These are phyloP conservation scores for Upupa epops DNA, from an alignment of 2,113 vertebrate genomes.

Conservation along the genomic window DNA sequence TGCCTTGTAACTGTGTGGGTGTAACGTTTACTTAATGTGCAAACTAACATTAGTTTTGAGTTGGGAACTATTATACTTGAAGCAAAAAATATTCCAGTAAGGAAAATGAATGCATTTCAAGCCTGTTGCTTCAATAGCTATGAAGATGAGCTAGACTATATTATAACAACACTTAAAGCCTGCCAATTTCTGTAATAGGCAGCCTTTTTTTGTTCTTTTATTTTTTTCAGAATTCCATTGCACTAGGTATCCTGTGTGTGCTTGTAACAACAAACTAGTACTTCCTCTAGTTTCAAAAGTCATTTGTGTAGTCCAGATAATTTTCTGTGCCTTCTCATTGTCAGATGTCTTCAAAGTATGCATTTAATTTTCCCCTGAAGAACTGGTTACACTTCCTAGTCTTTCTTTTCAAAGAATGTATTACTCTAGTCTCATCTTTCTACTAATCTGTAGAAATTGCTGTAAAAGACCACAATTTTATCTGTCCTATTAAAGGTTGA, in stretches of 20 bases:
- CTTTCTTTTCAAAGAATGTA: neutral
- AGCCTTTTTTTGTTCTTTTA: neutral
- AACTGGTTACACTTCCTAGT: neutral
- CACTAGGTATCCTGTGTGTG: neutral
- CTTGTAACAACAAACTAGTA: neutral
- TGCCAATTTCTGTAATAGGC: neutral
- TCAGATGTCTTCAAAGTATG: neutral
- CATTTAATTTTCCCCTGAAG: neutral
- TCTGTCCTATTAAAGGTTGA: neutral
- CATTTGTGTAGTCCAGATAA: neutral
- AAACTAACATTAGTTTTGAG: neutral
- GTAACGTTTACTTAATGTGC: neutral
- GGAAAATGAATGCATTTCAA: neutral
- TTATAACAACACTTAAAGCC: neutral
- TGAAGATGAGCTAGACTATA: neutral
- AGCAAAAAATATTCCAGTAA: slow-evolving; percentile 18
- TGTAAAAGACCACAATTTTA: neutral
- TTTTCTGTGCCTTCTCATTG: neutral
- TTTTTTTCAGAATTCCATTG: neutral
- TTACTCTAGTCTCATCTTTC: neutral
- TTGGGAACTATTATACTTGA: neutral
- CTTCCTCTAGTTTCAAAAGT: neutral
- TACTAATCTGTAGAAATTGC: neutral
- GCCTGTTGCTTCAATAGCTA: neutral
- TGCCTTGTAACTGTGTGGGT: neutral